Conservation (phyloP, 2,888 invertebrate genomes). For the Therioaphis trifolii region DNA sequence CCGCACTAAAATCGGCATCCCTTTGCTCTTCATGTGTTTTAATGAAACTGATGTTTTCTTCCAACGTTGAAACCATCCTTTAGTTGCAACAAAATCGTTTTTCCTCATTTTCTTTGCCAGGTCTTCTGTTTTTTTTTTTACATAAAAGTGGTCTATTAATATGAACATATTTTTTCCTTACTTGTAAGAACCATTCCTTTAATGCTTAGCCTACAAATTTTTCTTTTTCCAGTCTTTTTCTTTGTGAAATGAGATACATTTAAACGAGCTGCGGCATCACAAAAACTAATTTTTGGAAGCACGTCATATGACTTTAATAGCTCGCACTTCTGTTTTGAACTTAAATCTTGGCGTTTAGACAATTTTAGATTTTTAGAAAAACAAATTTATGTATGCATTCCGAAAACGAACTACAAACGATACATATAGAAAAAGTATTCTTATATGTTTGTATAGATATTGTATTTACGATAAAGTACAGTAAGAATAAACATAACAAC, state of each 20-base stretch:
- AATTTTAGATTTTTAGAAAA: not conserved
- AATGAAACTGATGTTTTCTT: conserved; percentile 34
- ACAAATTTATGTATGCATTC: not conserved
- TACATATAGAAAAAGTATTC: not conserved
- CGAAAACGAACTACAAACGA: not conserved
- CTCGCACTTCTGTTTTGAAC: not conserved
- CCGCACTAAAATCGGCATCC: not conserved
- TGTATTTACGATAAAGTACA: not conserved
- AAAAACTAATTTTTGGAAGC: conserved; percentile 42
- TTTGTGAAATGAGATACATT: conserved; percentile 18
- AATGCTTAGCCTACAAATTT: conserved; percentile 33
- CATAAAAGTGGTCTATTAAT: conserved; percentile 55
- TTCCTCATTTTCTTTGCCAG: conserved; percentile 65
- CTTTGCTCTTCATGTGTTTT: conserved; percentile 23
- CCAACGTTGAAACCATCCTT: conserved; percentile 64
- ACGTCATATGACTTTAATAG: not conserved
- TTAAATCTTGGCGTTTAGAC: not conserved
- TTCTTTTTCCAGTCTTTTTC: conserved; percentile 41
- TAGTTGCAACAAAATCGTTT: conserved; percentile 64
- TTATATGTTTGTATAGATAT: too few relatives aligned
- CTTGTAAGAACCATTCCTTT: conserved; percentile 45
- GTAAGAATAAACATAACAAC: too few relatives aligned
- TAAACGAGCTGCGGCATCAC: conserved; percentile 30
- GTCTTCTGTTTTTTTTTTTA: too few relatives aligned
- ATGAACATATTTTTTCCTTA: conserved; percentile 25